Conservation (phyloP, 2,888 invertebrate species). For the Barypeithes pellucidus region DNA sequence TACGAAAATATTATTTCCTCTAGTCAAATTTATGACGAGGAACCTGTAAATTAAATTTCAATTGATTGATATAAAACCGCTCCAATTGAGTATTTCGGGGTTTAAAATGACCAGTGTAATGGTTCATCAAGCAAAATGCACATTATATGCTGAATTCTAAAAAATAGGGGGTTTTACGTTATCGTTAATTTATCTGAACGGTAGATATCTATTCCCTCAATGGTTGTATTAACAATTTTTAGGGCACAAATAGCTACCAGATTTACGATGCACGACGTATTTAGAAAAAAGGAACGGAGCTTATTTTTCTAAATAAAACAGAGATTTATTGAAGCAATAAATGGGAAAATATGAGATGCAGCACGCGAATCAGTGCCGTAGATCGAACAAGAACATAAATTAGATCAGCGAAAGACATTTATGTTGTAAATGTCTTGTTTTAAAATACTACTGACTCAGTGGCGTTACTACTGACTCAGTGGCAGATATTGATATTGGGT, state of each 20-base stretch:
- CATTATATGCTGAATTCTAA: too few species aligned
- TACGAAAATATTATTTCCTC: too few species aligned
- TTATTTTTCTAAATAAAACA: slow-evolving; percentile 39
- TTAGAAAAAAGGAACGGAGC: slow-evolving; percentile 36
- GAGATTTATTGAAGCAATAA: slow-evolving; percentile 38
- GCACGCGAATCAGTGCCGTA: slow-evolving; percentile 40
- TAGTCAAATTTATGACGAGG: too few species aligned
- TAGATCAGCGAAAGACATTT: slow-evolving; percentile 4
- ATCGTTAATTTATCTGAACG: neutral
- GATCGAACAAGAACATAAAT: slow-evolving; percentile 15
- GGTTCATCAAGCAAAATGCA: too few species aligned
- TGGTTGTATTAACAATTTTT: slow-evolving; percentile 14
- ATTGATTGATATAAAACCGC: too few species aligned
- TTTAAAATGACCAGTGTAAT: too few species aligned
- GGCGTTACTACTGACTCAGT: too few species aligned
- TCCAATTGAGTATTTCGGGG: too few species aligned
- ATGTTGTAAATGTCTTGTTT: slow-evolving; percentile 5
- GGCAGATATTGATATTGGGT: too few species aligned
- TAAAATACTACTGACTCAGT: neutral
- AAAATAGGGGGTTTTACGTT: too few species aligned
- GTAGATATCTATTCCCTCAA: neutral
- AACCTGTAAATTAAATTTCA: too few species aligned
- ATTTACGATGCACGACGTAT: slow-evolving; percentile 36
- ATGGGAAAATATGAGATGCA: slow-evolving; percentile 36
- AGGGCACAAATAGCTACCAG: slow-evolving; percentile 23